Evolutionary conservation across 2,888 invertebrate species (phyloP).

Genomic region (Nesidiocoris tenuis): DNA sequence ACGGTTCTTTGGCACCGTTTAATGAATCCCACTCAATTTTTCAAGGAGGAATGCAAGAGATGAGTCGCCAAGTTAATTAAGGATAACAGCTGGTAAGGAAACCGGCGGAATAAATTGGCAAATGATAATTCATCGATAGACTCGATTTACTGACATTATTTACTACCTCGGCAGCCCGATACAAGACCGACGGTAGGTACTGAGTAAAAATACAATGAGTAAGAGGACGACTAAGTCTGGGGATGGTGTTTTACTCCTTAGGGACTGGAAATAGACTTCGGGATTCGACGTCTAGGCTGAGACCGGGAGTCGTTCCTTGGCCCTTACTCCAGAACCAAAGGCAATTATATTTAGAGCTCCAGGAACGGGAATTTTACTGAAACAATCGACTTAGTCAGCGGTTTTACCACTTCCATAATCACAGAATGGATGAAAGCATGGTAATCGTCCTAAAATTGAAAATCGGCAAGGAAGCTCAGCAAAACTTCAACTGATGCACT

Average conservation of each 20-base stretch:
- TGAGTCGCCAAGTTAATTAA: not conserved
- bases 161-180: no score
- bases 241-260: not conserved
- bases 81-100: no score
- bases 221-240: slow-evolving; percentile 1
- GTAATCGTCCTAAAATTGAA: no score
- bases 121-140: not conserved
- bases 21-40: not conserved
- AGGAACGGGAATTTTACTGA: no score
- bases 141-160: not conserved
- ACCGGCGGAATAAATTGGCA: not conserved
- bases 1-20: not conserved
- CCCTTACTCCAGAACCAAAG: no score
- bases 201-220: slow-evolving; percentile 13
- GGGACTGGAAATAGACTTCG: slow-evolving; percentile 32
- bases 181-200: not conserved
- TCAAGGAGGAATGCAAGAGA: not conserved
- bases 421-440: no score
- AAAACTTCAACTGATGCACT: no score
- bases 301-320: not conserved
- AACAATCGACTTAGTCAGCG: no score
- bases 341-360: no score
- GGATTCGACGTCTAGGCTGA: not conserved
- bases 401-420: no score
- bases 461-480: no score